phyloP scores from a whole-genome alignment of 2,797 vertebrate genomes.

The Sylvilagus floridanus region DNA sequence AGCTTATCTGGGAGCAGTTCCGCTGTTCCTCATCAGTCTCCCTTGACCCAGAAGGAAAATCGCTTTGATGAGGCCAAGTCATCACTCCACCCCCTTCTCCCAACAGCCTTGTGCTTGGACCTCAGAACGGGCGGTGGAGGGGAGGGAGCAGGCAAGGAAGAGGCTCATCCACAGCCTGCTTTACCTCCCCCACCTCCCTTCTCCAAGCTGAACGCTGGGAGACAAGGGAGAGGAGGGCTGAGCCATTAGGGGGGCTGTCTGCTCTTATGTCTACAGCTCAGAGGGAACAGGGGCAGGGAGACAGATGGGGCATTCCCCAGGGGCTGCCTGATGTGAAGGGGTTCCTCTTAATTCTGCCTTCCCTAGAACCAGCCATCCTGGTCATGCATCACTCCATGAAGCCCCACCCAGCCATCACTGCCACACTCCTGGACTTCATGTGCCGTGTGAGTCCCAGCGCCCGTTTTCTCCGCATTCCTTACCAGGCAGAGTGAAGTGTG shows the following conservation, averaged over 20 bases:
- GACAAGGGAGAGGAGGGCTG: neutral
- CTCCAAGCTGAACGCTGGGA: neutral
- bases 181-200: neutral
- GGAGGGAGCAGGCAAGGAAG: neutral
- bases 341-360: neutral
- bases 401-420: slow-evolving; percentile 98
- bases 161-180: neutral
- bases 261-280: neutral
- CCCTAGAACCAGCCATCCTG: slow-evolving; percentile 95
- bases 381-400: slow-evolving; percentile 99
- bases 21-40: neutral
- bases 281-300: too few relatives aligned
- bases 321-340: neutral
- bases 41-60: slow-evolving; percentile 58
- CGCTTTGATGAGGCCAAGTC: slow-evolving; percentile 37
- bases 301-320: neutral
- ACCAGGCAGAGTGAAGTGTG: neutral
- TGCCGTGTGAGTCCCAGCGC: slow-evolving; percentile 91
- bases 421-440: slow-evolving; percentile 98
- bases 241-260: neutral
- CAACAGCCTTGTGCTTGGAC: neutral
- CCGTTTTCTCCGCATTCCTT: neutral
- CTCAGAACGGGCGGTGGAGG: neutral
- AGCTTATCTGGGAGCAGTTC: slow-evolving; percentile 51
- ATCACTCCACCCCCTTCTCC: neutral